These are phyloP conservation scores for Gymnarchus niloticus DNA, from an alignment of 2,113 vertebrate species.

Conservation along the genomic window DNA sequence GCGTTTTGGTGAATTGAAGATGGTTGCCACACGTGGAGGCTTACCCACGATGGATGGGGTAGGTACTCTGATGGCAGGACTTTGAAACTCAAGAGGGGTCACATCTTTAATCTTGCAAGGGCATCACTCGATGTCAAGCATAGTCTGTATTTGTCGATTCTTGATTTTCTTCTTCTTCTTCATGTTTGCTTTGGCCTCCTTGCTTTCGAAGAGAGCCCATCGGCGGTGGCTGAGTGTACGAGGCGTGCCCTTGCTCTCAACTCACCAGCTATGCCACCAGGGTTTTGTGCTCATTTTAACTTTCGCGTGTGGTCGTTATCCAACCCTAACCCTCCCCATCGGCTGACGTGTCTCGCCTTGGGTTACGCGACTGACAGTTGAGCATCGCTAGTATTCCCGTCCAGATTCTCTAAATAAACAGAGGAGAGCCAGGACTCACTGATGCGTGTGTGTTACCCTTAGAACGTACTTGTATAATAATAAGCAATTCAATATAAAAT, in stretches of 20 bases:
- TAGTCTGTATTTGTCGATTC: slow-evolving; percentile 37
- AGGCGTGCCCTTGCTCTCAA: slow-evolving; percentile 54
- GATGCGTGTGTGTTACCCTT: slow-evolving; percentile 35
- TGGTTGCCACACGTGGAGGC: slow-evolving; percentile 47
- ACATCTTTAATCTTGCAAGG: slow-evolving; percentile 37
- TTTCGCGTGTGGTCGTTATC: slow-evolving; percentile 34
- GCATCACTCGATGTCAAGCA: slow-evolving; percentile 39
- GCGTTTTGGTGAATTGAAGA: slow-evolving; percentile 49
- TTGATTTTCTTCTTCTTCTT: slow-evolving; percentile 19
- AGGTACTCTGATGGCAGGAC: slow-evolving; percentile 47
- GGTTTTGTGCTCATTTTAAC: slow-evolving; percentile 43
- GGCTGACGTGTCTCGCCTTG: slow-evolving; percentile 35
- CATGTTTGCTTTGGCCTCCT: slow-evolving; percentile 45
- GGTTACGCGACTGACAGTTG: slow-evolving; percentile 22
- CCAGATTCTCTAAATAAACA: slow-evolving; percentile 30
- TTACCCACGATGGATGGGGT: slow-evolving; percentile 41
- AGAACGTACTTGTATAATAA: slow-evolving; percentile 39
- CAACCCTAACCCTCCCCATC: slow-evolving; percentile 27
- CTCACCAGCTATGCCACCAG: slow-evolving; percentile 34
- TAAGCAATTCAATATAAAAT: slow-evolving; percentile 69
- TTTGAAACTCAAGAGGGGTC: slow-evolving; percentile 39
- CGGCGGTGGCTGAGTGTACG: slow-evolving; percentile 44
- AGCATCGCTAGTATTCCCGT: slow-evolving; percentile 12
- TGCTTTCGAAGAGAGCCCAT: no score
- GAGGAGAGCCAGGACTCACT: slow-evolving; percentile 28